Evolutionary conservation across 2,113 vertebrate species (phyloP).

Genomic region (Mustela nigripes): DNA sequence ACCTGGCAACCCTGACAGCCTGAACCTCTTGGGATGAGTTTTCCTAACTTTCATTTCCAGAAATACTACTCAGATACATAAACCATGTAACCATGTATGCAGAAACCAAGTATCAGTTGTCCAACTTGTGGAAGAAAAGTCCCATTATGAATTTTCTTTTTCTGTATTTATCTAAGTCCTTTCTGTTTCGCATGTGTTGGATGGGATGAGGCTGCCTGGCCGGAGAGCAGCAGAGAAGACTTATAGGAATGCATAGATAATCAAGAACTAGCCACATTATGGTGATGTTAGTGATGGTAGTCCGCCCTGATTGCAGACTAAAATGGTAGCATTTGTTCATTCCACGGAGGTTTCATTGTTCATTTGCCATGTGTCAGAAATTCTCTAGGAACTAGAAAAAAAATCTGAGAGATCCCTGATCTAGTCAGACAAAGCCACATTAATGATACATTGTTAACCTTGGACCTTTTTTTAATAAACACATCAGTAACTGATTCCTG

Average conservation of each 20-base stretch:
- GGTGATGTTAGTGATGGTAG: background rate
- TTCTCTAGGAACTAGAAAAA: constrained; percentile 45
- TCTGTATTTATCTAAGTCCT: background rate
- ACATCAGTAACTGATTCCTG: background rate
- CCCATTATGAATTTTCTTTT: background rate
- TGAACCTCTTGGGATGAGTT: background rate
- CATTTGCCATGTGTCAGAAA: background rate
- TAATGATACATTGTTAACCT: background rate
- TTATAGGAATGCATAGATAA: background rate
- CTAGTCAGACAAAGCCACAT: background rate
- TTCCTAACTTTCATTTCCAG: background rate
- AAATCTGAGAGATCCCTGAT: background rate
- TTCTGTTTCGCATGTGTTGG: background rate
- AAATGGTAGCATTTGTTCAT: background rate
- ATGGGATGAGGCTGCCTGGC: background rate
- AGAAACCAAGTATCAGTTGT: background rate
- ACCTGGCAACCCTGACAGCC: background rate
- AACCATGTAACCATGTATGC: background rate
- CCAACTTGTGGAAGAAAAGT: background rate
- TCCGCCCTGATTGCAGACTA: background rate
- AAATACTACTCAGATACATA: background rate
- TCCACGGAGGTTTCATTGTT: background rate
- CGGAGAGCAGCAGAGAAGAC: background rate
- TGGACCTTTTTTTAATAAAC: background rate
- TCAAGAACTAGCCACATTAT: background rate